phyloP scores from a whole-genome alignment of 2,113 vertebrate species.

The Sorex araneus region DNA sequence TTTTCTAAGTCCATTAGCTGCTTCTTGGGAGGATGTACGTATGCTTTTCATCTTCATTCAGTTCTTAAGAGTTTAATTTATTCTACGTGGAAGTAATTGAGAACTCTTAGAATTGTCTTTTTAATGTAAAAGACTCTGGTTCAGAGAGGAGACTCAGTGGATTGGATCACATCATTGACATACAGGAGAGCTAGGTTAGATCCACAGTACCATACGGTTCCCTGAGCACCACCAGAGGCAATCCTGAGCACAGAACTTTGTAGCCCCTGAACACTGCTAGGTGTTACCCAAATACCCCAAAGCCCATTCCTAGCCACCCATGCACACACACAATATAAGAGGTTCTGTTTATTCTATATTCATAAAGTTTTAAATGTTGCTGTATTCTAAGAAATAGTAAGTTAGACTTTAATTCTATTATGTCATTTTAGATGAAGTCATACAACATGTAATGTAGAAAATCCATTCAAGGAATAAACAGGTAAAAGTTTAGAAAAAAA shows the following conservation, averaged over 20 bases:
- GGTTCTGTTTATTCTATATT: neutral
- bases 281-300: neutral
- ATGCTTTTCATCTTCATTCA: too few species aligned
- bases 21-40: too few species aligned
- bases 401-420: conserved; percentile 56
- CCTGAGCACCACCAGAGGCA: too few species aligned
- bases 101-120: conserved; percentile 14
- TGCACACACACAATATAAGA: neutral
- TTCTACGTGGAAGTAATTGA: neutral
- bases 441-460: neutral
- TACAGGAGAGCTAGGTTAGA: too few species aligned
- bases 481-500: neutral
- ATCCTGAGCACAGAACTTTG: too few species aligned
- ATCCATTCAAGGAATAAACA: conserved; percentile 48
- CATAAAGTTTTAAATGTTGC: neutral
- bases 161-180: too few species aligned
- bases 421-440: conserved; percentile 55
- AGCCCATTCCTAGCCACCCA: too few species aligned
- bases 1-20: too few species aligned
- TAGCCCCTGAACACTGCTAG: neutral
- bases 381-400: neutral
- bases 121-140: conserved; percentile 30
- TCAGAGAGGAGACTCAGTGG: neutral
- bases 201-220: too few species aligned
- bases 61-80: too few species aligned